Evolutionary conservation across 2,113 vertebrate genomes (phyloP).

Genomic region (Syngnathus floridae): DNA sequence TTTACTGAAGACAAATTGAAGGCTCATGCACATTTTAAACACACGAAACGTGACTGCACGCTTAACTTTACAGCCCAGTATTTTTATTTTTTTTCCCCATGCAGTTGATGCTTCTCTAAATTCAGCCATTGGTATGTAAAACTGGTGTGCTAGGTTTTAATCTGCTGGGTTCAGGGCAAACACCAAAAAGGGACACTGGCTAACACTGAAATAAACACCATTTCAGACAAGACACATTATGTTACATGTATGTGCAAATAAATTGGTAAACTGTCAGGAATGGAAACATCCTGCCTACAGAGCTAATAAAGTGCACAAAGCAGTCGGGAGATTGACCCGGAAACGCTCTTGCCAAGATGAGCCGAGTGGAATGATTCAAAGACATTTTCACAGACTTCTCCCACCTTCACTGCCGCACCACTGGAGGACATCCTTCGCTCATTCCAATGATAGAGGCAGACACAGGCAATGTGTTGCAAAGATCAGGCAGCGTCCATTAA

Average conservation of each 20-base stretch:
- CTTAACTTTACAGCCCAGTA: conserved; percentile 19
- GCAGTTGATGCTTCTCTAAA: conserved; percentile 20
- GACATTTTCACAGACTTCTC: conserved; percentile 25
- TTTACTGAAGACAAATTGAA: conserved; percentile 2
- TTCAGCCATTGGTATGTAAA: conserved; percentile 1
- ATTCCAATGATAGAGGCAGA: conserved; percentile 22
- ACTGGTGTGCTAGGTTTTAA: conserved; percentile 4
- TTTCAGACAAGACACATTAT: conserved; percentile 43
- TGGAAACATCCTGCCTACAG: conserved; percentile 30
- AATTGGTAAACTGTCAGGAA: conserved; percentile 59
- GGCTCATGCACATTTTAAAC: conserved; percentile 25
- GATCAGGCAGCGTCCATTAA: not conserved
- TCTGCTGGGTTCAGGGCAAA: not conserved
- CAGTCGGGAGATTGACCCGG: conserved; percentile 30
- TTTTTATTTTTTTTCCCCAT: conserved; percentile 11
- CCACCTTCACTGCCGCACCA: conserved; percentile 21
- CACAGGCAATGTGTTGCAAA: conserved; percentile 23
- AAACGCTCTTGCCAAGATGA: conserved; percentile 26
- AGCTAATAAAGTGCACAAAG: conserved; percentile 67
- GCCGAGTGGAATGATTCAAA: conserved; percentile 55
- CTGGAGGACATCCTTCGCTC: conserved; percentile 14
- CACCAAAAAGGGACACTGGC: not conserved
- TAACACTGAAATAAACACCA: conserved; percentile 23
- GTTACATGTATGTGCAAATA: conserved; percentile 62
- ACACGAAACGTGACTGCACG: conserved; percentile 12